Percentiles rank a stretch among this genome's conserved stretches.
phyloP scores from a whole-genome alignment of 2,888 invertebrate genomes.

The Drosophila yooni region DNA sequence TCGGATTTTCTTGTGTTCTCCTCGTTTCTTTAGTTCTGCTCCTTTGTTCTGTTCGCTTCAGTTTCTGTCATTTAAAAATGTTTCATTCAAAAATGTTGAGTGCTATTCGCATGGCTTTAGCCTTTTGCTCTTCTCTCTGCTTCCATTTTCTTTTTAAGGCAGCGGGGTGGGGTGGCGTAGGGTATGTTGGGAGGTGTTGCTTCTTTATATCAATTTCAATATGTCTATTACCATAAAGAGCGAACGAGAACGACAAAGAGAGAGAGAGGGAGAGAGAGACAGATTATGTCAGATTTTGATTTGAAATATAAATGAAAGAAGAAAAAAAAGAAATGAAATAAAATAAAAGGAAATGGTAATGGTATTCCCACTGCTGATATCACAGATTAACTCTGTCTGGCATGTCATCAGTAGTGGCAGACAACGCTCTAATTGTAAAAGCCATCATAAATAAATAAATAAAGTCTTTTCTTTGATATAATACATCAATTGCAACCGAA shows the following conservation, averaged over 20 bases:
- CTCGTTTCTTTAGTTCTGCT: background rate
- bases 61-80: constrained; percentile 38
- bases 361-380: background rate
- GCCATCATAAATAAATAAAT: background rate
- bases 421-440: background rate
- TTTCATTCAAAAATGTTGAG: constrained; percentile 39
- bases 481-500: background rate
- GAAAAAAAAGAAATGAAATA: background rate
- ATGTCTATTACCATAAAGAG: background rate
- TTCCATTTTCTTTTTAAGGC: background rate
- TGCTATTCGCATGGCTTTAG: constrained; percentile 22
- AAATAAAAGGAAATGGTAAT: background rate
- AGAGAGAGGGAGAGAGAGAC: background rate
- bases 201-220: constrained; percentile 21
- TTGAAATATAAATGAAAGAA: background rate
- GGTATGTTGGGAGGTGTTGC: background rate
- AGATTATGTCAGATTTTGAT: background rate
- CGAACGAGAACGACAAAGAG: background rate
- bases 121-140: background rate
- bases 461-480: background rate
- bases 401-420: background rate
- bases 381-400: background rate
- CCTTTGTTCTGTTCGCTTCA: constrained; percentile 1
- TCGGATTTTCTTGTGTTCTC: constrained; percentile 1
- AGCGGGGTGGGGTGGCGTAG: background rate